Evolutionary conservation across 1,140 invertebrate species (phyloP).

Genomic region (Charaxes varanes): DNA sequence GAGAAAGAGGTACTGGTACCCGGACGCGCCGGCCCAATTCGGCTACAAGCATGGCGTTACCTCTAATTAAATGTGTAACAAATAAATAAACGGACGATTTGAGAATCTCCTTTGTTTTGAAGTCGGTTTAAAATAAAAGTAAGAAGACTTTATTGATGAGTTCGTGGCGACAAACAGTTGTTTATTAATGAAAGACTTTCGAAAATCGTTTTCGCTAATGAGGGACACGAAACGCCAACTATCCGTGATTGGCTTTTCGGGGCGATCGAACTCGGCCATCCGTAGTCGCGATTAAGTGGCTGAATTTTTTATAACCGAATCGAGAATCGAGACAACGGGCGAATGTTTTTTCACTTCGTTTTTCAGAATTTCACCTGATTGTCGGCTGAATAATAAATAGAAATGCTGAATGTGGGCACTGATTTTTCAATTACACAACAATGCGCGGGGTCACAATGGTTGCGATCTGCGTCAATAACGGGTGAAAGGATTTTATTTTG

Average conservation of each 20-base stretch:
- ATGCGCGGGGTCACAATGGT: slow-evolving; percentile 31
- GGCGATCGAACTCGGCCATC: slow-evolving; percentile 48
- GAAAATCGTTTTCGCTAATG: slow-evolving; percentile 34
- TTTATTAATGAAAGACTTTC: slow-evolving; percentile 1
- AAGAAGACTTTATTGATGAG: too few relatives aligned
- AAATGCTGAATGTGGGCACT: slow-evolving; percentile 38
- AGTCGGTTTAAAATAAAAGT: too few relatives aligned
- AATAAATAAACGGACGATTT: too few relatives aligned
- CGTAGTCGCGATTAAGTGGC: slow-evolving; percentile 52
- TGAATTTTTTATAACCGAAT: slow-evolving; percentile 63
- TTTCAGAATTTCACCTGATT: slow-evolving; percentile 65
- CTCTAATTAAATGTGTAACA: too few relatives aligned
- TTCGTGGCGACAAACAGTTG: too few relatives aligned
- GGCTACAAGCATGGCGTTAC: too few relatives aligned
- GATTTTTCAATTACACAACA: slow-evolving; percentile 66
- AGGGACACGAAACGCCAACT: slow-evolving; percentile 44
- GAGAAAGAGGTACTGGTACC: too few relatives aligned
- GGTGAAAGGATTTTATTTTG: slow-evolving; percentile 20
- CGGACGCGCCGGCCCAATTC: too few relatives aligned
- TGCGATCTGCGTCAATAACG: slow-evolving; percentile 24
- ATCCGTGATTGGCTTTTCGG: slow-evolving; percentile 39
- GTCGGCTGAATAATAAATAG: slow-evolving; percentile 62
- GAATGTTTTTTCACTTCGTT: slow-evolving; percentile 61
- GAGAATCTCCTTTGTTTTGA: too few relatives aligned
- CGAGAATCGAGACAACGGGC: slow-evolving; percentile 57